Conservation (phyloP, 2,797 vertebrate genomes). For the Tragelaphus eurycerus region DNA sequence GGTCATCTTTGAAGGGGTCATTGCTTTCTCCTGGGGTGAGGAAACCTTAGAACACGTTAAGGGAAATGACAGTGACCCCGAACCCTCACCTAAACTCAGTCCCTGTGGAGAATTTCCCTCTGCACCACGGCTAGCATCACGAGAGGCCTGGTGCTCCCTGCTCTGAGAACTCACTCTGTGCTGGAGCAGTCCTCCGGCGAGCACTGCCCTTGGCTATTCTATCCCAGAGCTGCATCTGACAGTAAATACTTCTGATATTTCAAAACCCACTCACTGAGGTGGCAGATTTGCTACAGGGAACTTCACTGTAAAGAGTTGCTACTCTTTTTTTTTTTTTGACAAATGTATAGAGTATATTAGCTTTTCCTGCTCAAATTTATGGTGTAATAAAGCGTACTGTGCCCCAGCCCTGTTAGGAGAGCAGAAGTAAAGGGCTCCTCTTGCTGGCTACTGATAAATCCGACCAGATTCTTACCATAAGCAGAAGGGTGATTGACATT, state of each 20-base stretch:
- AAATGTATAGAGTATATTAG: conserved; percentile 72
- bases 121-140: neutral
- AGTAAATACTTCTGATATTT: conserved; percentile 72
- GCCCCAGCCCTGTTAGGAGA: conserved; percentile 24
- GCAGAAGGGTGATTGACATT: neutral
- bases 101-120: neutral
- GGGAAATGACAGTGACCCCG: neutral
- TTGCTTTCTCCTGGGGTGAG: neutral
- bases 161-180: conserved; percentile 50
- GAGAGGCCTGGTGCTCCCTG: neutral
- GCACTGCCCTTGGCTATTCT: conserved; percentile 60
- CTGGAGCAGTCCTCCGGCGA: neutral
- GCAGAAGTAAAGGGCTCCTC: conserved; percentile 44
- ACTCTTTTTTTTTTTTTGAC: conserved; percentile 41
- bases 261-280: conserved; percentile 57
- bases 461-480: neutral
- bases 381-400: conserved; percentile 65
- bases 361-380: conserved; percentile 77
- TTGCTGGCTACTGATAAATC: conserved; percentile 24
- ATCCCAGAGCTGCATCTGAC: conserved; percentile 60
- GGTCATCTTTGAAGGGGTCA: neutral
- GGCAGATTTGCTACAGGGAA: conserved; percentile 71
- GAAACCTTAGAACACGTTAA: neutral
- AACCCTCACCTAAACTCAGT: neutral
- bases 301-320: conserved; percentile 55